Evolutionary conservation across 1,140 invertebrate species (phyloP), one percentile per base, ranked within the genome.

Genomic region (Ylistrum balloti): DNA sequence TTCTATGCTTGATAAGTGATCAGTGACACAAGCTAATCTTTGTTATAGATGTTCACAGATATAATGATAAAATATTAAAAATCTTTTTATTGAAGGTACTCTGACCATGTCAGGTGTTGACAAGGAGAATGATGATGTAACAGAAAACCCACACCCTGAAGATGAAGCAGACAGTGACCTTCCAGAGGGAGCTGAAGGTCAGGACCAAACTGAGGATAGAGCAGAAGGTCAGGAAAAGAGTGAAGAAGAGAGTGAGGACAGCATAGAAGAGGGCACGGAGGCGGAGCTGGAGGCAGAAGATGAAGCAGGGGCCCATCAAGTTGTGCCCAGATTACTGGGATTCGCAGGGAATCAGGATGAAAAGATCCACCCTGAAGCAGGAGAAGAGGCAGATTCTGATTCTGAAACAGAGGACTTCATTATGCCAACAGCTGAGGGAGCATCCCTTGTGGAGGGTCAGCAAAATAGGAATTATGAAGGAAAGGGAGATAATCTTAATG

Each of bases 91-190:
- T 34, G 28, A n/a, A 48, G 89, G 85, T 85, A 88, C 34, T 33
- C 86, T 92, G 90, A 93, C 88, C 86, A 91, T 91, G 92, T 88
- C 88, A 32, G 90, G 87, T 17, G 38, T 48, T 35, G 90, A 93
- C 48, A 89, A 34, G 86, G 93, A 91, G 41, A 89, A 86, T 86
- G 91, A 48, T 41, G 92, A 90, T 33, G 33, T 90, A 33, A 88
- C 45, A 34, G 93, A 94, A 91, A 94, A 94, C 89, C 93, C 93
- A 87, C 91, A 93, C 15, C 92, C 93, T 88, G 93, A 94, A 90
- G 91, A 92, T 85, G 93, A 94, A 41, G 41, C 41, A 45, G 41
- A 45, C 86, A 74, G 56, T 74, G 15, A 28, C 56, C 56, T 74
- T 74, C 56, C 56, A 5, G 56, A 74, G 56, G 56, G 56, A 74